phyloP scores from a whole-genome alignment of 2,797 vertebrate species.

The Enteromius unitaeniatus region DNA sequence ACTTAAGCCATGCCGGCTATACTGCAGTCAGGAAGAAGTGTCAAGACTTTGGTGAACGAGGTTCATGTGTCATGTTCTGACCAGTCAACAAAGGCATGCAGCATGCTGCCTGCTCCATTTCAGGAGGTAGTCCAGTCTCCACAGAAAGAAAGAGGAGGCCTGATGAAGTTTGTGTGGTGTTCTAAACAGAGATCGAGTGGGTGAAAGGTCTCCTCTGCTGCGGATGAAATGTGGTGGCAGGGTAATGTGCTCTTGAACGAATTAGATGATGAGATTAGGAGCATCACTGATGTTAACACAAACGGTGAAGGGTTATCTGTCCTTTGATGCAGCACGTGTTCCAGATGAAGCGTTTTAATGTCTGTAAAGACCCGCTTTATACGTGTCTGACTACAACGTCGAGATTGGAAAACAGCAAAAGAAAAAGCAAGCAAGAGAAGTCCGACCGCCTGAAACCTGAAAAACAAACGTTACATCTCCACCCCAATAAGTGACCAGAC shows the following conservation, averaged over 20 bases:
- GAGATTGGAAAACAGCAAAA: conserved; percentile 35
- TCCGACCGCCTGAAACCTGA: conserved; percentile 58
- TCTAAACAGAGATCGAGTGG: conserved; percentile 12
- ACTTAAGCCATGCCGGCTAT: conserved; percentile 13
- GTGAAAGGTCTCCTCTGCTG: conserved; percentile 22
- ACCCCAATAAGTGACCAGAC: conserved; percentile 71
- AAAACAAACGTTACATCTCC: conserved; percentile 53
- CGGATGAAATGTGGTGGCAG: not conserved
- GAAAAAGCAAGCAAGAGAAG: conserved; percentile 46
- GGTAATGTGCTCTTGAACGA: conserved; percentile 27
- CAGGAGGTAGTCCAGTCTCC: conserved; percentile 28
- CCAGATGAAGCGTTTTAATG: conserved; percentile 5
- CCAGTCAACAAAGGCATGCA: conserved; percentile 26
- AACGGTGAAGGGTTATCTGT: not conserved
- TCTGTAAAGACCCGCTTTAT: conserved; percentile 14
- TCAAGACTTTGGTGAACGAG: conserved; percentile 2
- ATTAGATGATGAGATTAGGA: conserved; percentile 20
- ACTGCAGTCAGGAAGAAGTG: conserved; percentile 16
- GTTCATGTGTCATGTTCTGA: conserved; percentile 1
- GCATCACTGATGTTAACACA: conserved; percentile 26
- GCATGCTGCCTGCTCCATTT: conserved; percentile 1
- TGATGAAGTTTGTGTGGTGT: conserved; percentile 20
- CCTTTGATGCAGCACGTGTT: conserved; percentile 33
- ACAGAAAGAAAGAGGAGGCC: not conserved
- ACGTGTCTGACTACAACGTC: not conserved